Evolutionary conservation across 92 coral and sea anemone genomes (phyloP), one percentile per base, ranked within the genome.

Genomic region (Diadumene lineata): DNA sequence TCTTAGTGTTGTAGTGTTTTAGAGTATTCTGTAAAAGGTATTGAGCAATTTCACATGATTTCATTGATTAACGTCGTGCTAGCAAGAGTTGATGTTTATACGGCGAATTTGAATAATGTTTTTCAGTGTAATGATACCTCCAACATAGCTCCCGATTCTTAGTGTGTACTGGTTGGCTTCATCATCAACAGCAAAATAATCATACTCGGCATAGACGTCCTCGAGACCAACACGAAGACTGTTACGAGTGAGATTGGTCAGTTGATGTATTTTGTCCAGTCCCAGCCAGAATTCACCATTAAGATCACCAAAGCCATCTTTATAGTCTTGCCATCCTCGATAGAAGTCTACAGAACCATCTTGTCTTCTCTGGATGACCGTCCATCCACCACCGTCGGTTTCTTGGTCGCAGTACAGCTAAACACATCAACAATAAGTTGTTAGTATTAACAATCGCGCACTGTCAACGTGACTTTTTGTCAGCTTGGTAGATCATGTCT

Each of bases 271-370:
- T 30, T 75, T 63, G 43, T 75, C 80, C 16, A 75, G 80, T 34
- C 80, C 84, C n/a, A 80, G 64, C 84, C 84, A 80, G 65, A 80
- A 80, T 50, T 80, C 79, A 0, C 84, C 84, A 2, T 21, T 50
- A 11, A 70, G 72, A 31, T 72, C 26, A 0, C 84, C 84, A 63
- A 80, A 80, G 3, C 84, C 84, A 27, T 28, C 0, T 61, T 80
- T 80, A 56, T 80, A 80, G 69, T 80, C 84, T 19, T 34, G 38
- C 84, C 84, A 80, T 62, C 71, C 71, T 17, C 57, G 80, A 27
- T 61, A 75, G 24, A 75, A 75, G 56, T 75, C 46, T n/a, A 62
- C 70, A 0, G 80, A 75, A 15, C 80, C 80, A 32, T 75, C 80
- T 44, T 33, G 15, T 43, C 80, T 34, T 38, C 38, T 60, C 61